phyloP scores from a whole-genome alignment of 2,888 invertebrate genomes.

The Bellardia pandia region DNA sequence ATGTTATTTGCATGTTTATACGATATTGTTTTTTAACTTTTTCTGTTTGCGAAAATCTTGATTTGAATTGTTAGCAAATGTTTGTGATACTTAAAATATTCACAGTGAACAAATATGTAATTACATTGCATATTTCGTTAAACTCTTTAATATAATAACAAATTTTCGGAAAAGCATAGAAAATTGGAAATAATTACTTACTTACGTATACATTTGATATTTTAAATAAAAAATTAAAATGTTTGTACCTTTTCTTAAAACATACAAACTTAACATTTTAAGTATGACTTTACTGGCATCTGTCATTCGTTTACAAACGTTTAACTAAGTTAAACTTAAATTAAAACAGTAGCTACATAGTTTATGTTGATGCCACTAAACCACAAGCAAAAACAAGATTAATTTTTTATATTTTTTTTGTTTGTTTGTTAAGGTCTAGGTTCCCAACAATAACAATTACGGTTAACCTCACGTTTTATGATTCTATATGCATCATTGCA shows the following conservation, averaged over 20 bases:
- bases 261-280: background rate
- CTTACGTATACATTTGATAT: no score
- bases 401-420: slow-evolving; percentile 11
- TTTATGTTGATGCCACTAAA: slow-evolving; percentile 51
- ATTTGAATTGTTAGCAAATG: background rate
- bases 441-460: slow-evolving; percentile 72
- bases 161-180: no score
- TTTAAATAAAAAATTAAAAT: no score
- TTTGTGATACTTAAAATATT: background rate
- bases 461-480: slow-evolving; percentile 72
- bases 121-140: no score
- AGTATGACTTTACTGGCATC: background rate
- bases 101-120: background rate
- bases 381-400: slow-evolving; percentile 22
- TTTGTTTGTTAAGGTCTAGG: slow-evolving; percentile 49
- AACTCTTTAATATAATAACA: no score
- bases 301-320: slow-evolving; percentile 45
- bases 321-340: slow-evolving; percentile 32
- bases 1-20: slow-evolving; percentile 51
- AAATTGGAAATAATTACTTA: no score
- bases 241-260: no score
- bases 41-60: background rate
- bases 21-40: background rate
- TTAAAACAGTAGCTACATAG: slow-evolving; percentile 67
- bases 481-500: slow-evolving; percentile 66